Conservation (phyloP, 2,797 vertebrate species). For the Ptychadena robeensis region DNA sequence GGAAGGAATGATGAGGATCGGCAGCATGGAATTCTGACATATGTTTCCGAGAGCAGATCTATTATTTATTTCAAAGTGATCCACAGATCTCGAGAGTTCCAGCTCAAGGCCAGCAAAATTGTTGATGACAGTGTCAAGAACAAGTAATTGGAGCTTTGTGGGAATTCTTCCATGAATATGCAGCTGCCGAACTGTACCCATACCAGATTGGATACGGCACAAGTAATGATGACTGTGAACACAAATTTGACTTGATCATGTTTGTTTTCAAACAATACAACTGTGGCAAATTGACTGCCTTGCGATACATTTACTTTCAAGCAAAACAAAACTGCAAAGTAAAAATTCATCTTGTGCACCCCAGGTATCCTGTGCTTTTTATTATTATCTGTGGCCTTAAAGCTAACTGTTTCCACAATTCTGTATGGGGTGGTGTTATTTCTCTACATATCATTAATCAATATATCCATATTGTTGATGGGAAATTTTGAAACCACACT, state of each 20-base stretch:
- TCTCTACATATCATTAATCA: not conserved
- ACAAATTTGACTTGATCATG: not conserved
- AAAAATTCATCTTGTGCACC: not conserved
- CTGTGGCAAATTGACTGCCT: not conserved
- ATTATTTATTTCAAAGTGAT: slow-evolving; percentile 39
- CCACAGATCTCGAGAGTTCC: slow-evolving; percentile 6
- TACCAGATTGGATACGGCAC: slow-evolving; percentile 13
- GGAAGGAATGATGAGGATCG: not conserved
- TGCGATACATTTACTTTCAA: not conserved
- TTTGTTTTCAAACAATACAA: too few species aligned
- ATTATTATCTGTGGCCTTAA: not conserved
- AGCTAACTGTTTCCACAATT: not conserved
- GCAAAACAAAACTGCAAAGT: not conserved
- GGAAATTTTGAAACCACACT: not conserved
- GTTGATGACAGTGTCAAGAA: slow-evolving; percentile 9
- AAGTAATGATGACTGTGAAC: not conserved
- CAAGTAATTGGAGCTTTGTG: slow-evolving; percentile 36
- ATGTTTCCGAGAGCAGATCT: slow-evolving; percentile 24
- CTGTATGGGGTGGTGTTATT: not conserved
- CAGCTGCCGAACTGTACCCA: slow-evolving; percentile 34
- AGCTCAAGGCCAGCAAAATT: slow-evolving; percentile 35
- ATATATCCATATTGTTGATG: not conserved
- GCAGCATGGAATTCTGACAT: slow-evolving; percentile 28
- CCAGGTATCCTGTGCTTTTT: not conserved
- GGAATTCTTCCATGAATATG: slow-evolving; percentile 39